These are phyloP conservation scores for Catharus bicknelli DNA, from an alignment of 2,113 vertebrate species.

Conservation along the genomic window DNA sequence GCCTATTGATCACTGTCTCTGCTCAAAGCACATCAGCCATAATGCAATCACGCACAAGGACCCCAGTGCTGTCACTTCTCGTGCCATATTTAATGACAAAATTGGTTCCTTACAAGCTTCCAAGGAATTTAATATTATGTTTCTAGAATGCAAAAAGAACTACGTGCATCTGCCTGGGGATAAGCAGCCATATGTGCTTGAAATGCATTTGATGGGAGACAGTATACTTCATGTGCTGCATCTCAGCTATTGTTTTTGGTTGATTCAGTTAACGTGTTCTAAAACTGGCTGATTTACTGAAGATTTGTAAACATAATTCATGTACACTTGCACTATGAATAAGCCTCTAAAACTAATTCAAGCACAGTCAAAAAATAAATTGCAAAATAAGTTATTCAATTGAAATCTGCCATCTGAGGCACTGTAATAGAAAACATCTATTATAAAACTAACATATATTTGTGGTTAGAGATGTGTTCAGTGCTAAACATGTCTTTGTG, in stretches of 20 bases:
- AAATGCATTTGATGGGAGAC: neutral
- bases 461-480: constrained; percentile 34
- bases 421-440: constrained; percentile 46
- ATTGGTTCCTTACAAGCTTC: constrained; percentile 7
- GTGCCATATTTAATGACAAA: constrained; percentile 29
- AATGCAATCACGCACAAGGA: neutral
- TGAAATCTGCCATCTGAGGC: constrained; percentile 56
- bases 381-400: constrained; percentile 66
- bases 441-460: constrained; percentile 65
- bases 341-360: constrained; percentile 53
- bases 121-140: neutral
- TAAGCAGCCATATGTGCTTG: neutral
- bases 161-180: neutral
- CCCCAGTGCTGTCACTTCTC: neutral
- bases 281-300: constrained; percentile 56
- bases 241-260: constrained; percentile 9
- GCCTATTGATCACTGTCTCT: neutral
- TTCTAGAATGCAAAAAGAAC: neutral
- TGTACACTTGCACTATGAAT: constrained; percentile 42
- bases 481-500: constrained; percentile 56
- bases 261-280: constrained; percentile 40
- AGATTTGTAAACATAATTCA: constrained; percentile 50
- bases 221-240: neutral
- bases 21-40: neutral
- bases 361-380: constrained; percentile 58